Evolutionary conservation across 2,888 invertebrate genomes (phyloP).

Genomic region (Pseudococcus viburni): DNA sequence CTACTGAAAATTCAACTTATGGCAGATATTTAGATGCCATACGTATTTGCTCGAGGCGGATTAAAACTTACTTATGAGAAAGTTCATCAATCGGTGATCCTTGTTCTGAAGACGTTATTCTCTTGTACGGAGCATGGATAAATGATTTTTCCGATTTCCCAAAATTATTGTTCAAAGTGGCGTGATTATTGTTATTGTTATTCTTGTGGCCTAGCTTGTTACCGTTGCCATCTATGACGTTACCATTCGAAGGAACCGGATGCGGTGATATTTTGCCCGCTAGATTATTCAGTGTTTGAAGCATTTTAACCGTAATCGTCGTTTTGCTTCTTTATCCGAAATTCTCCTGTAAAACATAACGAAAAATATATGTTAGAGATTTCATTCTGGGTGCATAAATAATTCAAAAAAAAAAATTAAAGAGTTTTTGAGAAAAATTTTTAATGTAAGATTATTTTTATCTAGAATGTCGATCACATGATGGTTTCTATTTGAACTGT

Average conservation of each 20-base stretch:
- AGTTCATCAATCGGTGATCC: conserved; percentile 62
- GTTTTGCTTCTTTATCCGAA: neutral
- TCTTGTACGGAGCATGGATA: conserved; percentile 55
- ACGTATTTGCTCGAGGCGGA: neutral
- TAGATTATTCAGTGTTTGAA: conserved; percentile 89
- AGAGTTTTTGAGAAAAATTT: neutral
- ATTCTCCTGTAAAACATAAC: conserved; percentile 48
- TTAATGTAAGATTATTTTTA: neutral
- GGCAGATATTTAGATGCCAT: neutral
- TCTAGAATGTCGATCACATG: neutral
- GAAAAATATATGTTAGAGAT: neutral
- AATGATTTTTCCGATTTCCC: conserved; percentile 60
- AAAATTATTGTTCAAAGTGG: conserved; percentile 60
- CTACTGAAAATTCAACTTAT: neutral
- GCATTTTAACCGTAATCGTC: conserved; percentile 75
- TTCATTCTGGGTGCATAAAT: neutral
- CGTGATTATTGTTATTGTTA: conserved; percentile 59
- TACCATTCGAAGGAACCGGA: conserved; percentile 62
- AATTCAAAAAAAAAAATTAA: neutral
- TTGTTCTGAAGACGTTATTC: conserved; percentile 55
- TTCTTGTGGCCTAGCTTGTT: conserved; percentile 68
- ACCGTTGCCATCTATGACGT: conserved; percentile 68
- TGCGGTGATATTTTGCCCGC: conserved; percentile 89
- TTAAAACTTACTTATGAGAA: conserved; percentile 54
- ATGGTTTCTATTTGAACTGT: neutral